phyloP scores from a whole-genome alignment of 2,797 vertebrate genomes.

The Cossypha heuglini region DNA sequence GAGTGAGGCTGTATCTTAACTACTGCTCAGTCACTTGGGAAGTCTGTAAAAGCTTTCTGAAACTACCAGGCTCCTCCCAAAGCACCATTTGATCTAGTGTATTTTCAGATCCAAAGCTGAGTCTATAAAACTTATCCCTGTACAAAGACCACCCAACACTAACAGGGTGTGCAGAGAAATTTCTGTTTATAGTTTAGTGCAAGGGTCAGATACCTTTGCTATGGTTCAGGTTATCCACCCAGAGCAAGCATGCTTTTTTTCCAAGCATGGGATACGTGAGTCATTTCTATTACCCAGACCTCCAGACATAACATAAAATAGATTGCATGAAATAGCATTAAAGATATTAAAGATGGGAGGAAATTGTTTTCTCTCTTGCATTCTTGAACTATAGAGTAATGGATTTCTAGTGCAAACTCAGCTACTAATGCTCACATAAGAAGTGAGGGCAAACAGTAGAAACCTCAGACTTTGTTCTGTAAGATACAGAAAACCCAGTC shows the following conservation, averaged over 20 bases:
- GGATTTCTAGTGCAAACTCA: constrained; percentile 4
- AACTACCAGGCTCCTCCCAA: constrained; percentile 17
- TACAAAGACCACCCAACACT: constrained; percentile 23
- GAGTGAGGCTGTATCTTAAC: not conserved
- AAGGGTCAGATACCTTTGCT: constrained; percentile 25
- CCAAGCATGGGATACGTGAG: constrained; percentile 42
- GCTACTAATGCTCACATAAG: not conserved
- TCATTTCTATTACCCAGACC: constrained; percentile 20
- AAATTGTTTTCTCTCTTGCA: constrained; percentile 25
- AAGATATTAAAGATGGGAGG: constrained; percentile 40
- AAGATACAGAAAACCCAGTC: not conserved
- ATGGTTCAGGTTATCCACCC: constrained; percentile 31
- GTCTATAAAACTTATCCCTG: not conserved
- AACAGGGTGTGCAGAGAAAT: not conserved
- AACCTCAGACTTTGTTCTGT: not conserved
- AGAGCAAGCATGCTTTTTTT: not conserved
- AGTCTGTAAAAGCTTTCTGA: constrained; percentile 53
- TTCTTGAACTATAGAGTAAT: constrained; percentile 46
- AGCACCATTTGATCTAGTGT: not conserved
- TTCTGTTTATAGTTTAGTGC: constrained; percentile 8
- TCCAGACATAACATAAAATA: constrained; percentile 56
- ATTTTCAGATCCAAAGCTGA: constrained; percentile 34
- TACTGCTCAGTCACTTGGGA: constrained; percentile 31
- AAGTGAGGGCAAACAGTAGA: not conserved
- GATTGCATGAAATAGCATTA: not conserved